Evolutionary conservation across 2,888 invertebrate genomes (phyloP).

Genomic region (Apodemia mormo): DNA sequence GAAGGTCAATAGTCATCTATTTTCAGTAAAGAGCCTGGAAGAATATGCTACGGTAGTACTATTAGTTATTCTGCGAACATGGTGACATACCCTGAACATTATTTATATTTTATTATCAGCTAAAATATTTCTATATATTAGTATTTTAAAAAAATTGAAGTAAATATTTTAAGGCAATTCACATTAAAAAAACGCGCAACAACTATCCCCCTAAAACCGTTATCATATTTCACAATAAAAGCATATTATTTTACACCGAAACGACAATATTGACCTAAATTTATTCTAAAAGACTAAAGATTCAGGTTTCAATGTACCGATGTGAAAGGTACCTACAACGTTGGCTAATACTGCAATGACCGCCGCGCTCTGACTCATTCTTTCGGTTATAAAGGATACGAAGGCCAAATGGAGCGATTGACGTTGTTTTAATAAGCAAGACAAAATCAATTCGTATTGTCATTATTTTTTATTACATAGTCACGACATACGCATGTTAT

Average conservation of each 20-base stretch:
- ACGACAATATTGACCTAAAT: slow-evolving; percentile 10
- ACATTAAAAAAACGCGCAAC: slow-evolving; percentile 1
- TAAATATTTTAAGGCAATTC: neutral
- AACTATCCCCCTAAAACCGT: slow-evolving; percentile 1
- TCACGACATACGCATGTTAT: neutral
- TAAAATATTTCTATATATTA: too few species aligned
- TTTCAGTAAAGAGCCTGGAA: too few species aligned
- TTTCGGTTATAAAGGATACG: slow-evolving; percentile 12
- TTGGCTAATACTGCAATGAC: slow-evolving; percentile 8
- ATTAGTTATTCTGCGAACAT: too few species aligned
- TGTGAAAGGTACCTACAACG: slow-evolving; percentile 9
- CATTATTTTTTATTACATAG: slow-evolving; percentile 12
- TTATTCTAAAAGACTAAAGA: slow-evolving; percentile 12
- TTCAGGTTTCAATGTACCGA: slow-evolving; percentile 4
- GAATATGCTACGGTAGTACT: too few species aligned
- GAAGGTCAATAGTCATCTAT: too few species aligned
- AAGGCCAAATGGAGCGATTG: slow-evolving; percentile 4
- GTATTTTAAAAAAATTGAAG: neutral
- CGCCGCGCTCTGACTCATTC: neutral
- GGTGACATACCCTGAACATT: too few species aligned
- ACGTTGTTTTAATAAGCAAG: slow-evolving; percentile 5
- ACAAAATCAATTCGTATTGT: slow-evolving; percentile 7
- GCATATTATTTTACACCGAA: slow-evolving; percentile 4
- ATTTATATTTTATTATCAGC: too few species aligned
- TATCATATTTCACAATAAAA: slow-evolving; percentile 5